Base-by-base conservation (phyloP, 2,888 invertebrate genomes). In the Drosophila kanekoi region DNA sequence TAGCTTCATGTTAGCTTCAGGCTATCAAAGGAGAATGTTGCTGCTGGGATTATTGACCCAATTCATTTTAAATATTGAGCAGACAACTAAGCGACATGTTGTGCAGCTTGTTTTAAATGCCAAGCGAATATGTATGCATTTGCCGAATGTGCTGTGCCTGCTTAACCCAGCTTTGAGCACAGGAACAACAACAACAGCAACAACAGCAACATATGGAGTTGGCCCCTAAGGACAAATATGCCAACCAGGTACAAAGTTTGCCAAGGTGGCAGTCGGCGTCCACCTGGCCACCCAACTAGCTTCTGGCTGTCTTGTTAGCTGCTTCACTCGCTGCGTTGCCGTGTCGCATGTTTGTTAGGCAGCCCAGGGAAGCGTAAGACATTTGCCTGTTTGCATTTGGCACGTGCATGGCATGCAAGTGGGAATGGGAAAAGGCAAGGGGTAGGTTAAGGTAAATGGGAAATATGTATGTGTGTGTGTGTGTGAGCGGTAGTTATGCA, bases 271-370 rank as follows among this genome's bases (percentile, higher is more conserved):
- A 56, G 20, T 41, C 33, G 54, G 18, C n/a, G 14, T 40, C 37
- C 40, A 54, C 23, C 41, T 47, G 48, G 32, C 45, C 38, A 38
- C 38, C 40, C 54, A 69, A 40, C 49, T 52, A 52, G 47, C 62
- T 62, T 33, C 62, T 68, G 60, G 67, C 48, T 82, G 77, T 64
- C 83, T 88, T 88, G 88, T 86, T 88, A 88, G 81, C 71, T 78
- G 71, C 52, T 61, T 63, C 73, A 61, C 63, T 61, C 41, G 58
- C 57, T 41, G 60, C 52, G 44, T 61, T 59, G 45, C 63, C 61
- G 54, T 64, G 66, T 67, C 77, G 73, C 81, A 68, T 81, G 84
- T 89, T 87, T 84, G 87, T 87, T 81, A 87, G 89, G 56, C 72
- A 77, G 72, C 61, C 56, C 71, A 84, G 62, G 65, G 66, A 77